Evolutionary conservation across 2,888 invertebrate genomes (phyloP).

Genomic region (Lacanobia oleracea): DNA sequence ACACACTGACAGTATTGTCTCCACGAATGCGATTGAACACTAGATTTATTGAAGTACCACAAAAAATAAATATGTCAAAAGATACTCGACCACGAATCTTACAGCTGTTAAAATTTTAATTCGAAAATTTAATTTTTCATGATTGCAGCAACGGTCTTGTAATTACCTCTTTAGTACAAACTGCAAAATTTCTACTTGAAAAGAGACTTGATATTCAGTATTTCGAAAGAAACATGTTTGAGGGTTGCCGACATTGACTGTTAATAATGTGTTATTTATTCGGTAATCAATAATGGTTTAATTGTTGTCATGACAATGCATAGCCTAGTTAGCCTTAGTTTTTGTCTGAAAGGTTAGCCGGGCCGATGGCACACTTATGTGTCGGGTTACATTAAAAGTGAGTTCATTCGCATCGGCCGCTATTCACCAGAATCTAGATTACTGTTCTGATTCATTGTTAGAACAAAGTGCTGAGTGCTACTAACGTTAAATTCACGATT

Average conservation of each 20-base stretch:
- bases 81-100: constrained; percentile 13
- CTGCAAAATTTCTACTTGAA: constrained; percentile 53
- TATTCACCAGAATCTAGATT: constrained; percentile 86
- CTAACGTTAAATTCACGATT: constrained; percentile 70
- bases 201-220: constrained; percentile 47
- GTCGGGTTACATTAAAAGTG: constrained; percentile 86
- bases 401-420: constrained; percentile 88
- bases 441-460: constrained; percentile 81
- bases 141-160: constrained; percentile 60
- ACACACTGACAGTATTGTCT: constrained; percentile 66
- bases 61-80: constrained; percentile 28
- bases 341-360: constrained; percentile 85
- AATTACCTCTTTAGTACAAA: constrained; percentile 49
- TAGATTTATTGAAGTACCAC: constrained; percentile 38
- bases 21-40: constrained; percentile 48
- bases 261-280: constrained; percentile 30
- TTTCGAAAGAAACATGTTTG: constrained; percentile 49
- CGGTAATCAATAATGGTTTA: constrained; percentile 43
- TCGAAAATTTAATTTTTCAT: constrained; percentile 38
- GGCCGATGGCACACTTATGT: constrained; percentile 87
- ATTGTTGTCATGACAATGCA: constrained; percentile 52
- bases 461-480: constrained; percentile 77
- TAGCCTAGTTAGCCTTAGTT: constrained; percentile 76
- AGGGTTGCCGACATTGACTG: constrained; percentile 29
- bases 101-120: constrained; percentile 18